These are phyloP conservation scores for Yponomeuta evonymella DNA, from an alignment of 2,888 invertebrate species.

Conservation along the genomic window DNA sequence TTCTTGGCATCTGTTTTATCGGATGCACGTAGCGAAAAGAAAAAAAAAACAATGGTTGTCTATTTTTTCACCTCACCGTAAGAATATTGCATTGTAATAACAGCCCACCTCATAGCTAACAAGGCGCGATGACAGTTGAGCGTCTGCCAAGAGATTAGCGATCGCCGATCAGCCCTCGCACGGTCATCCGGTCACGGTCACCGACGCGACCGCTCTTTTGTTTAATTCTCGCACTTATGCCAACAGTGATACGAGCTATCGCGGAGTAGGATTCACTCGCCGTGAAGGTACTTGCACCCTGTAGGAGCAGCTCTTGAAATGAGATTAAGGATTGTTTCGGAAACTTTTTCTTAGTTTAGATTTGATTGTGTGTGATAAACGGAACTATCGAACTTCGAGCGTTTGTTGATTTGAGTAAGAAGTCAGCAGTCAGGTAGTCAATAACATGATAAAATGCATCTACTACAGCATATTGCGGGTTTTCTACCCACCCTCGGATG, in stretches of 20 bases:
- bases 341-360: not conserved
- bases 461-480: too few species aligned
- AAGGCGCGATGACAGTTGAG: constrained; percentile 53
- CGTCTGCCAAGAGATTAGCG: constrained; percentile 62
- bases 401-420: too few species aligned
- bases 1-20: not conserved
- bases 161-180: constrained; percentile 28
- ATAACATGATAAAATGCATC: too few species aligned
- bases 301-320: not conserved
- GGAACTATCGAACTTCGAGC: too few species aligned
- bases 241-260: too few species aligned
- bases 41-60: not conserved
- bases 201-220: not conserved
- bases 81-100: constrained; percentile 6
- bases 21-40: not conserved
- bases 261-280: not conserved
- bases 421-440: too few species aligned
- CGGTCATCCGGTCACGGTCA: not conserved
- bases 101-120: constrained; percentile 8
- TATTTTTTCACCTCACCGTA: not conserved
- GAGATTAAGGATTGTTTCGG: not conserved
- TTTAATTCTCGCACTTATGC: not conserved
- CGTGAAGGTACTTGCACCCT: not conserved
- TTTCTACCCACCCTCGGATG: too few species aligned
- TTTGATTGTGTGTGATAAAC: too few species aligned